phyloP scores from a whole-genome alignment of 2,113 vertebrate genomes.

The Atherinomorus stipes region DNA sequence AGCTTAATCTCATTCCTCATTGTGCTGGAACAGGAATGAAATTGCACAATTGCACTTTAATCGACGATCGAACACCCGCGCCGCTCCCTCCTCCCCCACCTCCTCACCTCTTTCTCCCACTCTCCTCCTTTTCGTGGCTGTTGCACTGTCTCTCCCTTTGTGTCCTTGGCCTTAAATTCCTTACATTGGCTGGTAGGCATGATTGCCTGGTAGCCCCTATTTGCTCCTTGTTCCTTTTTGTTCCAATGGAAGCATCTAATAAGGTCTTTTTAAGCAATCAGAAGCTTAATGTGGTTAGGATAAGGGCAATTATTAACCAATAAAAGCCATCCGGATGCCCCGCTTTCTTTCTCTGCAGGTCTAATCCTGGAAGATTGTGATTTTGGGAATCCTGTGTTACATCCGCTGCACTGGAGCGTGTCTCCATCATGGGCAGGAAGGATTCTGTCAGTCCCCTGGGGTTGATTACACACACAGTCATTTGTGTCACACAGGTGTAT shows the following conservation, averaged over 20 bases:
- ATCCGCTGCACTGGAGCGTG: slow-evolving; percentile 77
- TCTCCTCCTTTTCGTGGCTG: slow-evolving; percentile 47
- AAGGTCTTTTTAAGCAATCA: slow-evolving; percentile 83
- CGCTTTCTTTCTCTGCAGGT: slow-evolving; percentile 57
- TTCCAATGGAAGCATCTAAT: slow-evolving; percentile 81
- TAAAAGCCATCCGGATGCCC: slow-evolving; percentile 77
- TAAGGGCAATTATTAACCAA: slow-evolving; percentile 84
- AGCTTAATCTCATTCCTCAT: slow-evolving; percentile 88
- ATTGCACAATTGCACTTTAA: slow-evolving; percentile 87
- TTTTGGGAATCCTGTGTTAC: slow-evolving; percentile 65
- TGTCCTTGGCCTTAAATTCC: slow-evolving; percentile 71
- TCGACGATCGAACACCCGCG: slow-evolving; percentile 73
- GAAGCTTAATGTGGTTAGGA: slow-evolving; percentile 82
- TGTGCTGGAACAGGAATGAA: slow-evolving; percentile 84
- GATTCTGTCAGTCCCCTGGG: slow-evolving; percentile 81
- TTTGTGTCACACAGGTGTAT: slow-evolving; percentile 78
- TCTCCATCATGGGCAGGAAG: slow-evolving; percentile 81
- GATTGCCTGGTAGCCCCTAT: slow-evolving; percentile 74
- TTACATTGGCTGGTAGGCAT: slow-evolving; percentile 60
- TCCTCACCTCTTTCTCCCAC: slow-evolving; percentile 27
- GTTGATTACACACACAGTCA: slow-evolving; percentile 79
- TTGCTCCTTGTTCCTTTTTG: slow-evolving; percentile 63
- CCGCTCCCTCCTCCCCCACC: slow-evolving; percentile 5
- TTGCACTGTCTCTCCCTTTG: slow-evolving; percentile 48
- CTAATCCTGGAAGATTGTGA: slow-evolving; percentile 79